These are phyloP conservation scores for Apoda limacodes DNA, from an alignment of 2,888 invertebrate species.

Conservation along the genomic window DNA sequence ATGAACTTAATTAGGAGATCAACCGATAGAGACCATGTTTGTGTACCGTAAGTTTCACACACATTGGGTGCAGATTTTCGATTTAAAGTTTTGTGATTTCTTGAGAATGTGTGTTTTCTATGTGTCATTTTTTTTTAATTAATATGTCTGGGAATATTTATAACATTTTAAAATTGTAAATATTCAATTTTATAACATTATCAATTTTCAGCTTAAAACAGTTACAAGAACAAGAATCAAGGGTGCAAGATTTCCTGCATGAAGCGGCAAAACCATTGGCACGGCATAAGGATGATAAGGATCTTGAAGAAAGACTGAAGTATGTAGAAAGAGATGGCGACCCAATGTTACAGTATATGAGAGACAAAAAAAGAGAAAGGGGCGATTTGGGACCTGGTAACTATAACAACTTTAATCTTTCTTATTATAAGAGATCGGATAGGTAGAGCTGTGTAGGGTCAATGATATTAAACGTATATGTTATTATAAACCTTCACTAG, in stretches of 20 bases:
- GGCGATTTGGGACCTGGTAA: conserved; percentile 65
- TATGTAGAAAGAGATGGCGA: conserved; percentile 86
- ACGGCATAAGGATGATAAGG: conserved; percentile 87
- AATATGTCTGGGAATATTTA: no score
- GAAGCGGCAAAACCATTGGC: conserved; percentile 94
- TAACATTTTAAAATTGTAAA: no score
- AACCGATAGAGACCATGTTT: no score
- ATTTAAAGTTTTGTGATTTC: background rate
- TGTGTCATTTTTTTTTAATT: no score
- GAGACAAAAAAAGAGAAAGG: conserved; percentile 69
- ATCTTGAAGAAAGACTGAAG: conserved; percentile 83
- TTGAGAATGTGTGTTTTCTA: no score
- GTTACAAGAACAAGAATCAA: conserved; percentile 77
- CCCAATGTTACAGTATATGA: conserved; percentile 93
- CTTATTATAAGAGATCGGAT: no score
- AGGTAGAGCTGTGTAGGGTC: no score
- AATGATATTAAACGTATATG: no score
- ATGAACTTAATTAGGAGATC: no score
- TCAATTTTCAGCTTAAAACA: conserved; percentile 81
- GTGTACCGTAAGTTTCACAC: no score
- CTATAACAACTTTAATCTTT: conserved; percentile 24
- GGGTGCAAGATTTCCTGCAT: conserved; percentile 79
- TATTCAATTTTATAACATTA: no score
- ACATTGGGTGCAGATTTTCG: background rate
- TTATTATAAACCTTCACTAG: no score